Conservation (phyloP, 2,797 vertebrate species). For the Myotis planiceps region DNA sequence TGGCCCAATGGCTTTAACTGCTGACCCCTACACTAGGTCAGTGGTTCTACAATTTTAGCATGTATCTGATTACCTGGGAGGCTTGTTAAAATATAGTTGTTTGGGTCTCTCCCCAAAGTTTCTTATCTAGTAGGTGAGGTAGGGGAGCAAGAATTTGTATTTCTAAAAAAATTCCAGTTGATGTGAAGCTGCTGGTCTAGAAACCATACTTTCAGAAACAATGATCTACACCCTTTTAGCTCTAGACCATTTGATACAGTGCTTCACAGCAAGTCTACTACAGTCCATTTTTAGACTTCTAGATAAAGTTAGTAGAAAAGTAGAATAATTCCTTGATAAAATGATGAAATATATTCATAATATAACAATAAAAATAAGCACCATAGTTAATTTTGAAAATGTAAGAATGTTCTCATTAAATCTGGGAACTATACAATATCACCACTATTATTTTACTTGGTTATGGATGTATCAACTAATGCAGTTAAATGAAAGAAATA, state of each 20-base stretch:
- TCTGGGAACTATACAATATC: not conserved
- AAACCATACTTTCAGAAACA: not conserved
- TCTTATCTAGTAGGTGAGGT: not conserved
- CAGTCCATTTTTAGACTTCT: not conserved
- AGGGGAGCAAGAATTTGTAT: not conserved
- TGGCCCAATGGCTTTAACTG: not conserved
- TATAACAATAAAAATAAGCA: not conserved
- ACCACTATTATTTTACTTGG: not conserved
- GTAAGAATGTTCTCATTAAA: not conserved
- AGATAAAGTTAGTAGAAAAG: not conserved
- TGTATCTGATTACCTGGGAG: not conserved
- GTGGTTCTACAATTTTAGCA: not conserved
- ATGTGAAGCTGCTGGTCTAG: not conserved
- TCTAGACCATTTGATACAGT: not conserved
- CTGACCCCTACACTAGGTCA: not conserved
- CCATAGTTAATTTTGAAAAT: not conserved
- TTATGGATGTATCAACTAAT: not conserved
- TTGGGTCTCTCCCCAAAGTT: not conserved
- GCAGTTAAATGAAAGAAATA: not conserved
- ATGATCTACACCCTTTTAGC: not conserved
- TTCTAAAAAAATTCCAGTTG: not conserved
- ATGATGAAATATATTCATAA: not conserved
- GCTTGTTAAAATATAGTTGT: not conserved
- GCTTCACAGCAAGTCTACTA: not conserved
- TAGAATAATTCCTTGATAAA: not conserved